A percentile compares a stretch with the other conserved stretches of the same genome.
Conservation (phyloP, 2,888 invertebrate species). For the Drosophila monieri region DNA sequence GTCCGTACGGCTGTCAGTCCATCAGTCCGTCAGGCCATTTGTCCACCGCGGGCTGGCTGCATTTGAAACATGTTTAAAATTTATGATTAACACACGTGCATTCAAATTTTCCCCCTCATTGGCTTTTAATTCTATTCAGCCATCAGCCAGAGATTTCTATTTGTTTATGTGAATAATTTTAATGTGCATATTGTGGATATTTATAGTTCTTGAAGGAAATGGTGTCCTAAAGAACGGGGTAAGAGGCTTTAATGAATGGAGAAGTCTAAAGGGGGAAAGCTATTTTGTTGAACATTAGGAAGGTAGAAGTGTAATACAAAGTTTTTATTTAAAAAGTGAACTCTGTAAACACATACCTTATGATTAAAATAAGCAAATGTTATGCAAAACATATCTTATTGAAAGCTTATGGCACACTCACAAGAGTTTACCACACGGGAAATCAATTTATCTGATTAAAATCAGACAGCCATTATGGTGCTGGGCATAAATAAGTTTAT, state of each 20-base stretch:
- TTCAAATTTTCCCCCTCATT: constrained; percentile 55
- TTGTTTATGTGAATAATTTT: constrained; percentile 70
- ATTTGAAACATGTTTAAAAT: constrained; percentile 78
- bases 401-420: neutral
- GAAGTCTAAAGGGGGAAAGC: neutral
- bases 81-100: constrained; percentile 77
- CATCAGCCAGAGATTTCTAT: constrained; percentile 62
- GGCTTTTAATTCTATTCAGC: constrained; percentile 53
- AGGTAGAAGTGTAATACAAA: neutral
- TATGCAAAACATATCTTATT: constrained; percentile 1
- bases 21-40: neutral
- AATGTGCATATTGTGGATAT: constrained; percentile 63
- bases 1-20: constrained; percentile 14
- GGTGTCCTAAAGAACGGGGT: neutral
- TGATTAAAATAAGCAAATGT: neutral
- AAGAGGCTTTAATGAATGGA: neutral
- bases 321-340: neutral
- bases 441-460: constrained; percentile 1
- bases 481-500: constrained; percentile 4
- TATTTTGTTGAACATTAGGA: no score
- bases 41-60: constrained; percentile 39
- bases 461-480: neutral
- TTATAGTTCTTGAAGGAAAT: constrained; percentile 60
- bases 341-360: no score
- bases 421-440: neutral